phyloP scores from a whole-genome alignment of 1,140 invertebrate species.

The Calliphora vicina region DNA sequence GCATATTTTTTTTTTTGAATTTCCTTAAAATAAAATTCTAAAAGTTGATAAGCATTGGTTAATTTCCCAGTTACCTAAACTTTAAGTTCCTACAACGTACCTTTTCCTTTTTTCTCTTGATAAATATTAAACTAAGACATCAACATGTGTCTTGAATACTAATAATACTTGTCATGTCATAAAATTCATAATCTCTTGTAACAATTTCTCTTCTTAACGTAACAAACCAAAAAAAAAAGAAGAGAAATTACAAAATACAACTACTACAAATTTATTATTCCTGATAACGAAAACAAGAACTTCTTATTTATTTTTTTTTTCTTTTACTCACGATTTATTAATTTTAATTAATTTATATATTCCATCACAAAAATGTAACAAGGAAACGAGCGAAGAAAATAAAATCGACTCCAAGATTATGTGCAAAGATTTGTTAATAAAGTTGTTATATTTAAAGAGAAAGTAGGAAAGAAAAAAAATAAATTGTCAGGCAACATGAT shows the following conservation, averaged over 20 bases:
- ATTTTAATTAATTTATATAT: slow-evolving; percentile 11
- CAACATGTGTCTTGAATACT: background rate
- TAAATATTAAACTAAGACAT: too few species aligned
- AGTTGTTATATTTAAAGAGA: background rate
- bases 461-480: background rate
- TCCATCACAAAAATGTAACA: background rate
- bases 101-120: too few species aligned
- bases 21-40: too few species aligned
- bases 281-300: too few species aligned
- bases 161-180: background rate
- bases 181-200: background rate
- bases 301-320: background rate
- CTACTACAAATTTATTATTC: background rate
- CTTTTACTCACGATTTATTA: background rate
- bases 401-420: background rate
- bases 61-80: too few species aligned
- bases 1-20: too few species aligned
- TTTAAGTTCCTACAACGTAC: background rate
- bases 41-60: too few species aligned
- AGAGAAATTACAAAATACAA: background rate
- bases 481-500: background rate
- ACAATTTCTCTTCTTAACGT: background rate
- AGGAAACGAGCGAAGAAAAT: background rate
- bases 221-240: background rate
- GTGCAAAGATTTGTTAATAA: background rate